Evolutionary conservation across 2,113 vertebrate genomes (phyloP), one percentile per base, ranked within the genome.

Genomic region (Ctenomys sociabilis): DNA sequence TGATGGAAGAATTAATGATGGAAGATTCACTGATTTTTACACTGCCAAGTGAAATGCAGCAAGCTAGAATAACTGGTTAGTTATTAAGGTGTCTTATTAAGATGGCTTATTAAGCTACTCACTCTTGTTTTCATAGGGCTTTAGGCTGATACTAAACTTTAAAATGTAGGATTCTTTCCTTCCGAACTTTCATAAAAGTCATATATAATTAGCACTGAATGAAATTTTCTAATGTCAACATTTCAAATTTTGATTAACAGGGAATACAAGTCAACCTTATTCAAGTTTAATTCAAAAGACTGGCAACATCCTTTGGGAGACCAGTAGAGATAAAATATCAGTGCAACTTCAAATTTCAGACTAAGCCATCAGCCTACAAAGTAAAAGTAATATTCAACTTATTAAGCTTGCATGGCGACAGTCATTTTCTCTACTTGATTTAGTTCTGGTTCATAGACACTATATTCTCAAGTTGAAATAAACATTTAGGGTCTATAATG

Each of bases 31-130:
- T 91, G 96, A 90, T 72, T 97, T 97, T 96, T 93, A 94, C 94
- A 93, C 64, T 88, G 94, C 85, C 81, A 90, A 96, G 45, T 92
- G 90, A 95, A 97, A 95, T 83, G 40, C 85, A 96, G 95, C 95
- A 95, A 93, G 94, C 92, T 85, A 72, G 85, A 94, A 95, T 91
- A 97, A 97, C 95, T 95, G 96, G 97, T 96, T 97, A 96, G 95
- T 97, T 97, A 97, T 97, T 96, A 98, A 97, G 90, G 94, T 90
- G 96, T 97, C 95, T 98, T 97, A 97, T 98, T 97, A 98, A 97
- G 96, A 97, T 73, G 90, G 94, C 95, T 98, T 96, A 98, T 97
- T 97, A 98, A 95, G 93, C 95, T 97, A 96, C 94, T 97, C 95
- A 85, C 90, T 93, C 63, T 85, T 97, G 97, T 97, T 98, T 98